Conservation (phyloP, 2,797 vertebrate species). For the Intellagama lesueurii region DNA sequence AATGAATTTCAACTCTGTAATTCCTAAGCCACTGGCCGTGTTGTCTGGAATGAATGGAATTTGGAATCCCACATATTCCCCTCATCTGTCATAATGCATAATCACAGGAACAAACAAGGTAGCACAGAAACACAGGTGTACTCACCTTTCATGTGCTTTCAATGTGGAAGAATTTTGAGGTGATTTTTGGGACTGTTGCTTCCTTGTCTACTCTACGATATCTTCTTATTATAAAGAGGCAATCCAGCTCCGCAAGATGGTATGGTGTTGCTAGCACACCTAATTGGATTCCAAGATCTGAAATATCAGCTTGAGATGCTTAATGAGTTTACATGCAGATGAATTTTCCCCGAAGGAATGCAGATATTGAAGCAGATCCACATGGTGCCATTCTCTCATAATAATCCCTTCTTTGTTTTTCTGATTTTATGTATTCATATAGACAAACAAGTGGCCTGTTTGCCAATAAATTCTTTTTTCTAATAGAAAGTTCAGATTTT, state of each 20-base stretch:
- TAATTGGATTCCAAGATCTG: slow-evolving; percentile 69
- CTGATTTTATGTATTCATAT: slow-evolving; percentile 15
- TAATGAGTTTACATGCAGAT: slow-evolving; percentile 66
- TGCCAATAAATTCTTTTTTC: slow-evolving; percentile 55
- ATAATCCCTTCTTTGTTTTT: slow-evolving; percentile 47
- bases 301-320: slow-evolving; percentile 53
- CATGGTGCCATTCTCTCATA: slow-evolving; percentile 42
- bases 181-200: background rate
- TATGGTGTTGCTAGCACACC: slow-evolving; percentile 54
- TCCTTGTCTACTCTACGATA: slow-evolving; percentile 42
- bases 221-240: slow-evolving; percentile 47
- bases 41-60: background rate
- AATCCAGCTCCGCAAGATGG: slow-evolving; percentile 46
- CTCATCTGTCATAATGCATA: background rate
- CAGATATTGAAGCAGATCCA: slow-evolving; percentile 49
- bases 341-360: slow-evolving; percentile 61
- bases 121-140: background rate
- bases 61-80: background rate
- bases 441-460: slow-evolving; percentile 39
- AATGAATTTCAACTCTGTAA: background rate
- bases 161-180: slow-evolving; percentile 6
- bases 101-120: background rate
- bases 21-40: background rate
- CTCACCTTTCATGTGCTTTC: fast-evolving
- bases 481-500: slow-evolving; percentile 43